Evolutionary conservation across 2,888 invertebrate species (phyloP).

Genomic region (Neria commutata): DNA sequence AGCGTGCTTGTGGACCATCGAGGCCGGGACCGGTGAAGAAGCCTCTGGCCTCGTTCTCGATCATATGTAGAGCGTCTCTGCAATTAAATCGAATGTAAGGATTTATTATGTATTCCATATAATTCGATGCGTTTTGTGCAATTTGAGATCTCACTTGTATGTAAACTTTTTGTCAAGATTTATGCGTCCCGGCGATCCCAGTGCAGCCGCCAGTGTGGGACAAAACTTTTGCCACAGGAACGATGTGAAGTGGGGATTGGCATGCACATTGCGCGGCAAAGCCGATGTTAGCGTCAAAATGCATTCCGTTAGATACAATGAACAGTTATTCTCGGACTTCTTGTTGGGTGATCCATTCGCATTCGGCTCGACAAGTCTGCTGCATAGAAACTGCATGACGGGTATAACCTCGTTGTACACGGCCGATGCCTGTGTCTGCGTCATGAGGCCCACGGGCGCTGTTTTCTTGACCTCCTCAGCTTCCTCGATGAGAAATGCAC

Average conservation of each 20-base stretch:
- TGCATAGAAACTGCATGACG: slow-evolving; percentile 86
- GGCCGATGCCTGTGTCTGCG: slow-evolving; percentile 71
- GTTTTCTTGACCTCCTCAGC: slow-evolving; percentile 65
- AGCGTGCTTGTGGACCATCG: slow-evolving; percentile 84
- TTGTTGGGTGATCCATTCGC: slow-evolving; percentile 59
- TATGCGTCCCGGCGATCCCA: slow-evolving; percentile 78
- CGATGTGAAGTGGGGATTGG: slow-evolving; percentile 84
- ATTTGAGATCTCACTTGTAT: slow-evolving; percentile 69
- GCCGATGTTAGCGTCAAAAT: slow-evolving; percentile 83
- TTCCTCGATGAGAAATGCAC: slow-evolving; percentile 73
- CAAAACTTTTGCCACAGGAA: slow-evolving; percentile 93
- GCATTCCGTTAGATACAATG: slow-evolving; percentile 85
- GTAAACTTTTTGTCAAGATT: slow-evolving; percentile 78
- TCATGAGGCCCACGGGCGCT: slow-evolving; percentile 65
- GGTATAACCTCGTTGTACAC: slow-evolving; percentile 91
- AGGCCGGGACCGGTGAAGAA: slow-evolving; percentile 65
- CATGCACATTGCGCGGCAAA: slow-evolving; percentile 80
- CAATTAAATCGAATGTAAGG: too few relatives aligned
- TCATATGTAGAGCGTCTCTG: slow-evolving; percentile 61
- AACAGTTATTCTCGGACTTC: slow-evolving; percentile 57
- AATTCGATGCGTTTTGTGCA: too few relatives aligned
- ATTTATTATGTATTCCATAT: not conserved
- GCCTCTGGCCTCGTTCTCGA: slow-evolving; percentile 61
- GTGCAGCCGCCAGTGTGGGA: slow-evolving; percentile 83
- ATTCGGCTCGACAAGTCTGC: slow-evolving; percentile 81